Conservation (phyloP, 2,113 vertebrate genomes). For the Oncorhynchus clarkii region DNA sequence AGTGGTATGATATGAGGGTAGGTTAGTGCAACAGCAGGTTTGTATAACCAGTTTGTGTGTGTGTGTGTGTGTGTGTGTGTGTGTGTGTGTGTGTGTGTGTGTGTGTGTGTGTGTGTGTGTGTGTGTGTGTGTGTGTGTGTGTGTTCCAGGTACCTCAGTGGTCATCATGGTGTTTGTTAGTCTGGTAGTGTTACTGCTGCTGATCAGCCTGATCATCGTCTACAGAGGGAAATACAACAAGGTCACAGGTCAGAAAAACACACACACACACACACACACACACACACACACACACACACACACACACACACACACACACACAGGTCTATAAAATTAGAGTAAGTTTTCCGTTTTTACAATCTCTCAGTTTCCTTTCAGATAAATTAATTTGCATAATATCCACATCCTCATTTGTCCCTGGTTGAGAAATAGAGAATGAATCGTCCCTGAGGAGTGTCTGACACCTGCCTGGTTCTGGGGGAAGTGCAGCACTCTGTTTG, state of each 20-base stretch:
- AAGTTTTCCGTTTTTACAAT: too few species aligned
- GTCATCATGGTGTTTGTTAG: conserved; percentile 56
- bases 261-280: conserved; percentile 7
- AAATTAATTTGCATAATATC: too few species aligned
- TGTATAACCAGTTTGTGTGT: too few species aligned
- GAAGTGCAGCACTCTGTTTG: too few species aligned
- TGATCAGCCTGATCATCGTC: conserved; percentile 63
- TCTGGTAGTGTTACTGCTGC: conserved; percentile 58
- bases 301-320: conserved; percentile 7
- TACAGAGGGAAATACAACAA: conserved; percentile 41
- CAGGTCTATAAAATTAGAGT: too few species aligned
- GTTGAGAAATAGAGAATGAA: too few species aligned
- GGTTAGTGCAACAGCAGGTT: rapidly evolving
- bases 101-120: background rate
- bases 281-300: conserved; percentile 12
- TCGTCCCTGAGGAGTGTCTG: too few species aligned
- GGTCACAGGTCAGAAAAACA: conserved; percentile 22
- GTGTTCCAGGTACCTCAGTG: conserved; percentile 50
- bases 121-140: background rate
- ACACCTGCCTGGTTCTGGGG: too few species aligned
- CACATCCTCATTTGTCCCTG: too few species aligned
- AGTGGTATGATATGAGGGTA: too few species aligned
- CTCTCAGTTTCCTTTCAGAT: too few species aligned
- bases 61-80: background rate
- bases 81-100: background rate